A percentile compares a stretch with the other conserved stretches of the same genome.
Evolutionary conservation across 2,888 invertebrate genomes (phyloP).

Genomic region (Acrobasis consociella): DNA sequence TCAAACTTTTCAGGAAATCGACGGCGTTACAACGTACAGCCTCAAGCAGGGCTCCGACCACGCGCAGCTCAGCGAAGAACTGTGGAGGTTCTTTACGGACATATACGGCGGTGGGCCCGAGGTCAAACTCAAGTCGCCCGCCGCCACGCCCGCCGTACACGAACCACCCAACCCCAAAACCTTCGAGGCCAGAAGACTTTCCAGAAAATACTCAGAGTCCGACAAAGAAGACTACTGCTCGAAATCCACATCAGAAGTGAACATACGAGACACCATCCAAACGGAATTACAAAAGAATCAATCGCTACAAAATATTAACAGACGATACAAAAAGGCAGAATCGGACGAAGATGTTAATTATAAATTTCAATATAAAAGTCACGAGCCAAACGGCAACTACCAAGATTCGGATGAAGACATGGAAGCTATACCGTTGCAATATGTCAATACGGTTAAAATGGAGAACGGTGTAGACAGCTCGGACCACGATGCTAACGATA

Average conservation of each 20-base stretch:
- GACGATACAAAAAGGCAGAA: slow-evolving; percentile 52
- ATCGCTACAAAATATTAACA: slow-evolving; percentile 71
- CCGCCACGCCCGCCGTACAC: slow-evolving; percentile 18
- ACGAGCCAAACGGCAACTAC: slow-evolving; percentile 66
- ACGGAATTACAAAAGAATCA: slow-evolving; percentile 70
- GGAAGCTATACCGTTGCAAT: slow-evolving; percentile 49
- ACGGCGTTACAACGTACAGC: slow-evolving; percentile 59
- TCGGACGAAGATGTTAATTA: slow-evolving; percentile 68
- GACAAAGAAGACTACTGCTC: slow-evolving; percentile 73
- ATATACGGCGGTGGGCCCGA: slow-evolving; percentile 97
- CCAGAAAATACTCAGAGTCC: slow-evolving; percentile 66
- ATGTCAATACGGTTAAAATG: slow-evolving; percentile 53
- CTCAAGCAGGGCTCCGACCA: slow-evolving; percentile 84
- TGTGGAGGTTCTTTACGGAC: slow-evolving; percentile 93
- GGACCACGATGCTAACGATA: slow-evolving; percentile 69
- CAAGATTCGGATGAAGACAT: slow-evolving; percentile 66
- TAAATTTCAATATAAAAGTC: slow-evolving; percentile 54
- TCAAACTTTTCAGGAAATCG: slow-evolving; percentile 61
- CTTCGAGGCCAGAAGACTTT: slow-evolving; percentile 28
- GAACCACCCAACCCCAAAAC: slow-evolving; percentile 16
- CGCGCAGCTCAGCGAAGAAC: slow-evolving; percentile 91
- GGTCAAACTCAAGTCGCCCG: slow-evolving; percentile 73
- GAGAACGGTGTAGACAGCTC: slow-evolving; percentile 71
- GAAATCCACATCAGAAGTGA: slow-evolving; percentile 67
- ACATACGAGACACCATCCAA: slow-evolving; percentile 59